phyloP scores from a whole-genome alignment of 2,113 vertebrate genomes.

The Nymphicus hollandicus region DNA sequence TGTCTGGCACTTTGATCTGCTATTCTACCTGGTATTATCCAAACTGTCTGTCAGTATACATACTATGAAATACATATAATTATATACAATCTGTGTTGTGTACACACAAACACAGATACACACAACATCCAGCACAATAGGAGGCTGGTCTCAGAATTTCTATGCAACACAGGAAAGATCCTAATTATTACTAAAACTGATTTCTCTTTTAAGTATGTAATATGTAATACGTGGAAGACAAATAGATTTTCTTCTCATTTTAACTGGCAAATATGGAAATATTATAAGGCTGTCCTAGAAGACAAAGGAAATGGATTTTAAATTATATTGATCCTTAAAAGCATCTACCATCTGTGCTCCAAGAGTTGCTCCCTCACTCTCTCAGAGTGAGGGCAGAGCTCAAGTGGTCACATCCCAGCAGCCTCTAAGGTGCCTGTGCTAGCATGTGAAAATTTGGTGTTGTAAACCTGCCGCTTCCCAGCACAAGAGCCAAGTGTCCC shows the following conservation, averaged over 20 bases:
- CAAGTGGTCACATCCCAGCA: background rate
- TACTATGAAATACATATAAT: background rate
- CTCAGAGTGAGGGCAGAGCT: background rate
- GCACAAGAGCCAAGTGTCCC: too few relatives aligned
- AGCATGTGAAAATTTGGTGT: background rate
- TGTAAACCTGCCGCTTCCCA: background rate
- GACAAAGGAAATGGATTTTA: background rate
- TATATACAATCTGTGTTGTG: background rate
- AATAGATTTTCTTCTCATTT: background rate
- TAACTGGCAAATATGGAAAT: background rate
- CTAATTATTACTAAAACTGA: background rate
- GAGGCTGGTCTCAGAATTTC: background rate
- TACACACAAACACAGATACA: background rate
- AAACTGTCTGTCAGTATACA: background rate
- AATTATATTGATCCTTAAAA: background rate
- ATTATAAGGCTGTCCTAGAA: background rate
- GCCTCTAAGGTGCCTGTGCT: too few relatives aligned
- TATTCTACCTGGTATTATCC: background rate
- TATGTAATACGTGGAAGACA: background rate
- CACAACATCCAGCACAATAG: background rate
- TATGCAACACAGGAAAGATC: background rate
- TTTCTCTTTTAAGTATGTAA: background rate
- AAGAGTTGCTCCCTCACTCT: background rate
- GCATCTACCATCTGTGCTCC: background rate
- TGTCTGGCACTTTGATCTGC: background rate